phyloP scores from a whole-genome alignment of 2,113 vertebrate genomes.

The Astur gentilis region DNA sequence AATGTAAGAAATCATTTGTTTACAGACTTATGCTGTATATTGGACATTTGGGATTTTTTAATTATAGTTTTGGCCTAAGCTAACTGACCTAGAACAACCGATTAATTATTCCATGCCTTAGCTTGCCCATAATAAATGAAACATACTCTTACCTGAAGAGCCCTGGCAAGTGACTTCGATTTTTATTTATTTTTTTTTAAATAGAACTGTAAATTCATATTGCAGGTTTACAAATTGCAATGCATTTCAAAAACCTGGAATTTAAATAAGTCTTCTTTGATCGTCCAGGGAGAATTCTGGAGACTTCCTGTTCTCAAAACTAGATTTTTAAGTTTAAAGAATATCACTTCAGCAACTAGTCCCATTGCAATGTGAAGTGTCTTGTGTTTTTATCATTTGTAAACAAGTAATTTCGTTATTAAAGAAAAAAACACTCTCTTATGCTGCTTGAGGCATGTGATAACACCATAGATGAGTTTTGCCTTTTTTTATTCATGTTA shows the following conservation, averaged over 20 bases:
- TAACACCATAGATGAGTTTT: neutral
- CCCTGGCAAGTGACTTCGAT: neutral
- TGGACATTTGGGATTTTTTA: neutral
- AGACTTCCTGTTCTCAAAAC: neutral
- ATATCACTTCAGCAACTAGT: neutral
- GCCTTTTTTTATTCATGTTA: neutral
- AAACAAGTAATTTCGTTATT: neutral
- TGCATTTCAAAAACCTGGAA: slow-evolving; percentile 13
- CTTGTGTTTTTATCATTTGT: neutral
- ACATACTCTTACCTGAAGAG: neutral
- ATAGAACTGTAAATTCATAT: slow-evolving; percentile 7
- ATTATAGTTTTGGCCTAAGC: neutral
- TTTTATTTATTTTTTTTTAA: neutral
- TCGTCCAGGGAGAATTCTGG: neutral
- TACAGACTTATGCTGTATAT: neutral
- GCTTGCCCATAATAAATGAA: neutral
- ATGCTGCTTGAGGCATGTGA: neutral
- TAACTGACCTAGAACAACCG: neutral
- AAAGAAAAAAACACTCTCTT: neutral
- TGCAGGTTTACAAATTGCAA: neutral
- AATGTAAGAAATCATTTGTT: neutral
- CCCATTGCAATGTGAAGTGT: neutral
- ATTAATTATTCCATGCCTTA: neutral
- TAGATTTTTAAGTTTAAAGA: neutral
- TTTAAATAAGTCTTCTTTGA: slow-evolving; percentile 3